These are phyloP conservation scores for Cheumatopsyche charites DNA, from an alignment of 1,140 invertebrate species.

Conservation along the genomic window DNA sequence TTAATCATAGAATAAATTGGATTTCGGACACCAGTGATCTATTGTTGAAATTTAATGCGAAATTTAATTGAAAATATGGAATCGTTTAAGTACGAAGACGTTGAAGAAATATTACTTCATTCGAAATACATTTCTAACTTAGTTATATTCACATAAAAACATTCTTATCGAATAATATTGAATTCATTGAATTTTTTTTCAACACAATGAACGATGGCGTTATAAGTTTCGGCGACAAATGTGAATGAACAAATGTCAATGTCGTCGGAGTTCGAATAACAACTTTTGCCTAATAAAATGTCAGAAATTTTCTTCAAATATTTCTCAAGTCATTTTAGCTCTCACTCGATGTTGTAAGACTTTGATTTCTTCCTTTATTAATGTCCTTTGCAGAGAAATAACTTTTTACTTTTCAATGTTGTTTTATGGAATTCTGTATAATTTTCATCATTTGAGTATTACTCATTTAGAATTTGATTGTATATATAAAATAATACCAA, in stretches of 20 bases:
- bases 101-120: too few species aligned
- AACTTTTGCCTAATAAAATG: constrained; percentile 10
- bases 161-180: too few species aligned
- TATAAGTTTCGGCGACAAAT: not conserved
- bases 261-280: not conserved
- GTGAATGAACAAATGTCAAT: constrained; percentile 15
- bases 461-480: too few species aligned
- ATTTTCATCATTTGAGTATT: too few species aligned
- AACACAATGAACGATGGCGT: too few species aligned
- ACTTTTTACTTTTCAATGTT: too few species aligned
- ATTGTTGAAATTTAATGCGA: not conserved
- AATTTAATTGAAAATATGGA: not conserved
- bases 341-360: not conserved
- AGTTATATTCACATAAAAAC: too few species aligned
- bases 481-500: too few species aligned
- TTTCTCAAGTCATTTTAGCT: constrained; percentile 7
- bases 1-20: constrained; percentile 18
- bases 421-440: too few species aligned
- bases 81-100: too few species aligned
- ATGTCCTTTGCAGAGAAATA: not conserved
- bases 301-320: constrained; percentile 4
- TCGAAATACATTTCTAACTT: too few species aligned
- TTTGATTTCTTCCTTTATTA: constrained; percentile 4
- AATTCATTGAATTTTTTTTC: too few species aligned
- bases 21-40: not conserved